Conservation (phyloP, 1,140 invertebrate species). For the Drosophila mayri region DNA sequence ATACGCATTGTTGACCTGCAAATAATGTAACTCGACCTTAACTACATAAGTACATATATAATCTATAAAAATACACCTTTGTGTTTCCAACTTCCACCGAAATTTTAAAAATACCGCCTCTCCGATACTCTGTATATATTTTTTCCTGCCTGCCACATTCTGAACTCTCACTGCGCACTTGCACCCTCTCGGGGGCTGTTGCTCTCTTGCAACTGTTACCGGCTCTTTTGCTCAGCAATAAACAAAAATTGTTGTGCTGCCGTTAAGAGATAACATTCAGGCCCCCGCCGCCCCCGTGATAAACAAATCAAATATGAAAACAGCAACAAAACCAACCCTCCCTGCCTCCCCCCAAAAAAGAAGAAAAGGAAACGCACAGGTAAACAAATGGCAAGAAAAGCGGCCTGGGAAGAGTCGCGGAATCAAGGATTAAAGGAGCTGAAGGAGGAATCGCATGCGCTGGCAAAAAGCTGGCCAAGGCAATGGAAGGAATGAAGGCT, state of each 20-base stretch:
- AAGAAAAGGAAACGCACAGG: slow-evolving; percentile 16
- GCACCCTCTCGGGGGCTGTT: slow-evolving; percentile 3
- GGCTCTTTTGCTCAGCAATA: slow-evolving; percentile 62
- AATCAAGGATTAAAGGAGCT: slow-evolving; percentile 30
- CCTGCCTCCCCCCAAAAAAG: neutral
- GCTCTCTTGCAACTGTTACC: slow-evolving; percentile 42
- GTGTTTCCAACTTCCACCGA: too few species aligned
- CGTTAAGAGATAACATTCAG: slow-evolving; percentile 16
- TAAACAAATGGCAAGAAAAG: slow-evolving; percentile 32
- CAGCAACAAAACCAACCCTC: slow-evolving; percentile 2
- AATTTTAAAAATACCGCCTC: too few species aligned
- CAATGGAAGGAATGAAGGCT: slow-evolving; percentile 3
- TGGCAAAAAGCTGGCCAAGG: slow-evolving; percentile 17
- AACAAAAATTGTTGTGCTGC: slow-evolving; percentile 63
- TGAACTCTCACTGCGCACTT: slow-evolving; percentile 26
- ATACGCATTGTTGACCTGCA: slow-evolving; percentile 93
- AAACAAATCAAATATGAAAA: slow-evolving; percentile 67
- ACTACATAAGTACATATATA: too few species aligned
- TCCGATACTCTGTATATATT: neutral
- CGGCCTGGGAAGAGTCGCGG: slow-evolving; percentile 9
- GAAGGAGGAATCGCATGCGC: slow-evolving; percentile 42
- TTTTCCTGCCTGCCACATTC: neutral
- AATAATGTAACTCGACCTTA: neutral
- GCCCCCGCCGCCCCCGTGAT: slow-evolving; percentile 44
- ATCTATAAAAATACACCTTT: too few species aligned